Evolutionary conservation across 2,888 invertebrate genomes (phyloP), one percentile per base, ranked within the genome.

Genomic region (Beris morrisii): DNA sequence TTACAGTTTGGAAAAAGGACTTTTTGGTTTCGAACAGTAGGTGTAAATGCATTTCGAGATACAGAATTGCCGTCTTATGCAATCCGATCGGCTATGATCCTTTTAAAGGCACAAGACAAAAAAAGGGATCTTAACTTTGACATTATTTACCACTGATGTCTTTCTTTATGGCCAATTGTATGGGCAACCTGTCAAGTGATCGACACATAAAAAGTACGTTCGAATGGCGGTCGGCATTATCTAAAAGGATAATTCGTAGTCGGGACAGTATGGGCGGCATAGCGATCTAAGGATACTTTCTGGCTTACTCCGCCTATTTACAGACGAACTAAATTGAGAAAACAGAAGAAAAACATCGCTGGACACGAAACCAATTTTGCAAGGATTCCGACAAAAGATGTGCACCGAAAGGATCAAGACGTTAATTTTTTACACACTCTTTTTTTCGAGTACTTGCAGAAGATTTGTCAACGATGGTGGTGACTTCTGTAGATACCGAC

Each of bases 391-490:
- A 64, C 64, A 64, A 64, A 64, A 28, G 50, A 12, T 52, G 30
- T 52, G 52, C 63, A 52, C 54, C 44, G 28, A 64, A 53, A 64
- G 64, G 54, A 64, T 64, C 53, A 61, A 61, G 28, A 61, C 31
- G 48, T 61, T 50, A 61, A 38, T 61, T 61, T 50, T 61, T 59
- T 59, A 7, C 31, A 22, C 22, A 11, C 5, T 52, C 28, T 46
- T 61, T 52, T 65, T 28, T 43, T 64, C 55, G 55, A 64, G 46
- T 55, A 64, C 64, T 54, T 31, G 61, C 13, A n/a, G 44, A 54
- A 46, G 64, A 54, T 64, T 64, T 64, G 54, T 64, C 64, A 64
- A 54, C 64, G 64, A 64, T 54, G 64, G 64, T 64, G 64, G 64
- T 32, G 45, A 30, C 43, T 13, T 54, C 30, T 53, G 32, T 13